Evolutionary conservation across 1,140 invertebrate genomes (phyloP).

Genomic region (Brachionus rubens): DNA sequence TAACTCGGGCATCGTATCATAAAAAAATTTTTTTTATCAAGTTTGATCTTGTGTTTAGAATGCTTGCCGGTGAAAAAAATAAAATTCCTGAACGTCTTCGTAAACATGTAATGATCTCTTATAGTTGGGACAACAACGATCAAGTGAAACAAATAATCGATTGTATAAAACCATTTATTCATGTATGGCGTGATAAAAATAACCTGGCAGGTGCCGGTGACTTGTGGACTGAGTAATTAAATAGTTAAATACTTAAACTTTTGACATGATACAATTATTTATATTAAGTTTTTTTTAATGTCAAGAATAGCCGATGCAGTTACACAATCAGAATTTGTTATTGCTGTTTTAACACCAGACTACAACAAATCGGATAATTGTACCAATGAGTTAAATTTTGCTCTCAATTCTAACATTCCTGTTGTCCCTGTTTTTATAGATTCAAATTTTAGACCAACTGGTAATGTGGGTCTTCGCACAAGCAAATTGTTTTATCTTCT

Average conservation of each 20-base stretch:
- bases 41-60: not conserved
- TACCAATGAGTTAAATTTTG: conserved; percentile 44
- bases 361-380: conserved; percentile 30
- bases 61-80: not conserved
- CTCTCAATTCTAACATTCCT: conserved; percentile 26
- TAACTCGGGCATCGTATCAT: no score
- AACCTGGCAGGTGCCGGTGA: conserved; percentile 33
- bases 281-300: conserved; percentile 40
- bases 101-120: conserved; percentile 37
- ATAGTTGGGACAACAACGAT: conserved; percentile 27
- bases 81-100: not conserved
- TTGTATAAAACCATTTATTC: conserved; percentile 6
- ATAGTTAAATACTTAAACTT: conserved; percentile 34
- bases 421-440: conserved; percentile 31
- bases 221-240: conserved; percentile 44
- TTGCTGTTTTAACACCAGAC: conserved; percentile 29
- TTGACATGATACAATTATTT: conserved; percentile 14
- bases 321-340: conserved; percentile 30
- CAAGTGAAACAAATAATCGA: conserved; percentile 31
- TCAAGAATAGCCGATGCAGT: conserved; percentile 45
- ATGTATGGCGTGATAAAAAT: conserved; percentile 34
- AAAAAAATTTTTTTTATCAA: no score
- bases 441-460: conserved; percentile 22
- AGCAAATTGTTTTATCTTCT: conserved; percentile 40
- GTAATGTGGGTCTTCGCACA: conserved; percentile 35